Evolutionary conservation across 35 echinoderm and acorn worm genomes (phyloP).

Genomic region (Amphiura filiformis): DNA sequence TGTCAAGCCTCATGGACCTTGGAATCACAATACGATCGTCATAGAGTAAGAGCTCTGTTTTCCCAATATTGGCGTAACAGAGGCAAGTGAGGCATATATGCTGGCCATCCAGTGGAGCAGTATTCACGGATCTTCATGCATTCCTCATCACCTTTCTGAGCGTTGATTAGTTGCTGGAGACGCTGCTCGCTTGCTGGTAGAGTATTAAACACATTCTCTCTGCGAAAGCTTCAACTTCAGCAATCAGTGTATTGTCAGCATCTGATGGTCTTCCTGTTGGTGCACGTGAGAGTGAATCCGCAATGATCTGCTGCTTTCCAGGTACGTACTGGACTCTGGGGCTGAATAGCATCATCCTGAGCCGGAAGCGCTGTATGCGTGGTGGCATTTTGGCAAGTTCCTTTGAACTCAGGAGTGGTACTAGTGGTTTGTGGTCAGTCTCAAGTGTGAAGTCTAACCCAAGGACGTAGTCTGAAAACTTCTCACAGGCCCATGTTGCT

Average conservation of each 20-base stretch:
- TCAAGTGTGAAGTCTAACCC: constrained; percentile 33
- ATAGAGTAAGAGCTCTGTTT: constrained; percentile 26
- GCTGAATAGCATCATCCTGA: constrained; percentile 51
- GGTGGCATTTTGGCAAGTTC: constrained; percentile 51
- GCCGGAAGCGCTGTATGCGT: constrained; percentile 22
- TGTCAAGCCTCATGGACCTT: constrained; percentile 25
- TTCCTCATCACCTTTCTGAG: constrained; percentile 29
- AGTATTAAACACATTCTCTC: not conserved
- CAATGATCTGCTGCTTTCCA: constrained; percentile 13
- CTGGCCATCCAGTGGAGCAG: constrained; percentile 60
- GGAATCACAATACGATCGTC: constrained; percentile 62
- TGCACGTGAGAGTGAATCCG: constrained; percentile 37
- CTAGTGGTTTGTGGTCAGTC: constrained; percentile 47
- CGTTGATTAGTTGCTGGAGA: not conserved
- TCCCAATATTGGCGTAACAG: constrained; percentile 35
- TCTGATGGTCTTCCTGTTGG: not conserved
- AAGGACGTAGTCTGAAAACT: constrained; percentile 42
- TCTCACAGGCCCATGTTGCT: constrained; percentile 43
- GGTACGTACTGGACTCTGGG: constrained; percentile 12
- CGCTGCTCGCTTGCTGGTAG: constrained; percentile 27
- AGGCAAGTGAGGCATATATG: constrained; percentile 31
- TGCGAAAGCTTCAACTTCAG: constrained; percentile 46
- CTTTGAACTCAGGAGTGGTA: constrained; percentile 31
- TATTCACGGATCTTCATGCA: constrained; percentile 35
- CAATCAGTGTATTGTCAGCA: not conserved